Percentiles rank a stretch among this genome's conserved stretches.
phyloP scores from a whole-genome alignment of 2,888 invertebrate genomes.

The Aspidapion aeneum region DNA sequence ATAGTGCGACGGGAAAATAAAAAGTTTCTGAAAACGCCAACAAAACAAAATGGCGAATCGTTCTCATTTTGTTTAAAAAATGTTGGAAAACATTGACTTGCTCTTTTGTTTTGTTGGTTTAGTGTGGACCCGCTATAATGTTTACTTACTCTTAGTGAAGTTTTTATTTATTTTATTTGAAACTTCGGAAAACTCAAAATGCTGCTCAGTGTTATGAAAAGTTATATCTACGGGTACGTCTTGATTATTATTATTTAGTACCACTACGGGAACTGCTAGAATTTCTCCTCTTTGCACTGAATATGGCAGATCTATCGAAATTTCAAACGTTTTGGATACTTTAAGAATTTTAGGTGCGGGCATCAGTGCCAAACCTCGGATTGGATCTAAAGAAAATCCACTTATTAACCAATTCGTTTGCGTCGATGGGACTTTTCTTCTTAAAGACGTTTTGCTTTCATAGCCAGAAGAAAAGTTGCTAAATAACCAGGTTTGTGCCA shows the following conservation, averaged over 20 bases:
- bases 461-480: conserved; percentile 75
- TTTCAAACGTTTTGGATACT: conserved; percentile 81
- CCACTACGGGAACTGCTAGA: conserved; percentile 79
- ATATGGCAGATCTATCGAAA: conserved; percentile 83
- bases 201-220: conserved; percentile 75
- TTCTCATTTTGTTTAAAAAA: too few species aligned
- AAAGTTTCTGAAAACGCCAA: too few species aligned
- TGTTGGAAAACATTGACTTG: too few species aligned
- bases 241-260: conserved; percentile 83
- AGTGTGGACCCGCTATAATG: too few species aligned
- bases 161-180: conserved; percentile 68
- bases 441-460: conserved; percentile 57
- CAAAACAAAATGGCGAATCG: too few species aligned
- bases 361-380: conserved; percentile 73
- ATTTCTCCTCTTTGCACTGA: conserved; percentile 88
- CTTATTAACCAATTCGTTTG: conserved; percentile 83
- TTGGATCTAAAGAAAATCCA: conserved; percentile 76
- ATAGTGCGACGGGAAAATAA: too few species aligned
- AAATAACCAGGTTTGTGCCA: conserved; percentile 80
- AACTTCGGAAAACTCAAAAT: conserved; percentile 77
- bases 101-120: too few species aligned
- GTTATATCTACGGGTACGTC: conserved; percentile 78
- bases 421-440: conserved; percentile 71
- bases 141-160: conserved; percentile 62
- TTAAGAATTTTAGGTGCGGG: conserved; percentile 61